Conservation (phyloP, 2,113 vertebrate genomes). For the Alectura lathami region DNA sequence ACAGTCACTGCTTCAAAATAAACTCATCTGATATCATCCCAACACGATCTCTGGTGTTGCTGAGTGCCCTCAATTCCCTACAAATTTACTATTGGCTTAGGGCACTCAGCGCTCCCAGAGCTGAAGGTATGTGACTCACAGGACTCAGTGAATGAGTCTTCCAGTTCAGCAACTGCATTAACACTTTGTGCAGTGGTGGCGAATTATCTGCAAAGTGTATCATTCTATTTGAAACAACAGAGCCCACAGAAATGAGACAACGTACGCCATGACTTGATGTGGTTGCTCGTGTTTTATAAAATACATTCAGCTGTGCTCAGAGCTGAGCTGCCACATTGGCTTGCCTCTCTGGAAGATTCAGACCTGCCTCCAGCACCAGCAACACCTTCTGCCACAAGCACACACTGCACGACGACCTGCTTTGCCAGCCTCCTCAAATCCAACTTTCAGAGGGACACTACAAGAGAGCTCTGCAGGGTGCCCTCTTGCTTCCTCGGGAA, state of each 20-base stretch:
- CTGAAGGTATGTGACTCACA: not conserved
- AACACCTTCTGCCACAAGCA: not conserved
- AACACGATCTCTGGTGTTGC: fast-evolving
- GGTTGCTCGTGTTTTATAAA: not conserved
- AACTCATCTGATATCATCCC: not conserved
- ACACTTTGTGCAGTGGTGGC: not conserved
- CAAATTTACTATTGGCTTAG: not conserved
- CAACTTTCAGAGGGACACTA: no score
- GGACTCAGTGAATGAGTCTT: not conserved
- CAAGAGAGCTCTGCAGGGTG: not conserved
- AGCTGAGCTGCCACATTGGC: fast-evolving
- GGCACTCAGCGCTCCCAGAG: not conserved
- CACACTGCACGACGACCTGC: fast-evolving
- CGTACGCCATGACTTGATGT: not conserved
- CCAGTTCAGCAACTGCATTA: not conserved
- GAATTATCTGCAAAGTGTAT: not conserved
- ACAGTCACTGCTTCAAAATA: not conserved
- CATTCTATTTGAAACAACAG: not conserved
- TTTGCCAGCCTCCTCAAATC: not conserved
- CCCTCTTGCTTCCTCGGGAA: not conserved
- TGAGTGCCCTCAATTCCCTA: not conserved
- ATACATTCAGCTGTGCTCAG: fast-evolving
- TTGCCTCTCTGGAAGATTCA: not conserved
- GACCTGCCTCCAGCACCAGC: not conserved
- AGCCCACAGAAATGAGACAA: not conserved